Base-by-base conservation (phyloP, 2,888 invertebrate species). In the Dione juno region DNA sequence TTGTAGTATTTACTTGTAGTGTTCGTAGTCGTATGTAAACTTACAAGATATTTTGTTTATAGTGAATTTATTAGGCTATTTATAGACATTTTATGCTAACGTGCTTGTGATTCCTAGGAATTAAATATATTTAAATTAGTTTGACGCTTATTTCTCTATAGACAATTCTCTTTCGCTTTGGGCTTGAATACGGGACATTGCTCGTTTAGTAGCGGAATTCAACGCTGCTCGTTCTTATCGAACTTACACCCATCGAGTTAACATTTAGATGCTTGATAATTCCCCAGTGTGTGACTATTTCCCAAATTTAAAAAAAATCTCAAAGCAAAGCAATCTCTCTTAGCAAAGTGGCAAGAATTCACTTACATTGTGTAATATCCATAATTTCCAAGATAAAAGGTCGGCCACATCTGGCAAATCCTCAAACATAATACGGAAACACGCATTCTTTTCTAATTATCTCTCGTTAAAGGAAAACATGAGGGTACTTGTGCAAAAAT, bases 381-480 rank as follows among this genome's bases (percentile, higher is more conserved):
- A 67, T 70, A 71, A 71, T 63, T 53, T 50, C 37, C 41, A 19
- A 41, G 14, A 40, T 37, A 57, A 67, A 68, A 64, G 50, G 61
- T 57, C 21, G 58, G 64, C 57, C 35, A 66, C 69, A 52, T 50
- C 66, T 58, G 69, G 57, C 45, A 28, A 45, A 45, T 61, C 58
- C 48, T 50, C 50, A 16, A 52, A 59, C 28, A 13, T 50, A 28
- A 48, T 21, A 53, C 59, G 37, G 65, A 65, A 69, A 64, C 65
- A 66, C 45, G 53, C 50, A 28, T n/a, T 65, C 41, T 65, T n/a
- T 71, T 71, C 69, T 71, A 71, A 66, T 69, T 66, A 59, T 53
- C 28, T 52, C 59, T 61, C 35, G 52, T 58, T 65, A 59, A 59
- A 61, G 53, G 71, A 65, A 68, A 64, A 19, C 58, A 59, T 21